Evolutionary conservation across 2,797 vertebrate species (phyloP).

Genomic region (Carduelis carduelis): DNA sequence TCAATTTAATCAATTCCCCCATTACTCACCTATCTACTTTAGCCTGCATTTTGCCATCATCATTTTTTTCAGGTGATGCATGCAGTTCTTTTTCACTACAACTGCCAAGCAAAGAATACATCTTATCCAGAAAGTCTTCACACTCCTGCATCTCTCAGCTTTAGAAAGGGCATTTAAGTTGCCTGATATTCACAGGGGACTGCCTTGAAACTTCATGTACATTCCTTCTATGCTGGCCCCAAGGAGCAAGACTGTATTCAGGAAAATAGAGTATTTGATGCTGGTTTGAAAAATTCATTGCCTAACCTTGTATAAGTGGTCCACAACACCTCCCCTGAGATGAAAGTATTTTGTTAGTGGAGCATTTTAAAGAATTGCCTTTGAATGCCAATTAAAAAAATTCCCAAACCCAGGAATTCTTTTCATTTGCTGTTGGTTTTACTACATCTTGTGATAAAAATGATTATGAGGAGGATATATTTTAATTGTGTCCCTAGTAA

Average conservation of each 20-base stretch:
- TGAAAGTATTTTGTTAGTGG: slow-evolving; percentile 7
- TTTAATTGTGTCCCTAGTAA: background rate
- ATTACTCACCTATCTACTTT: slow-evolving; percentile 9
- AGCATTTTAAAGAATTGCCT: slow-evolving; percentile 36
- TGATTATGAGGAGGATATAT: background rate
- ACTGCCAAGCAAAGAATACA: background rate
- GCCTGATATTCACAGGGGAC: background rate
- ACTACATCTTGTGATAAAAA: slow-evolving; percentile 12
- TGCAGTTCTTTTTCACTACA: background rate
- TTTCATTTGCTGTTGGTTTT: slow-evolving; percentile 9
- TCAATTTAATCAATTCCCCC: background rate
- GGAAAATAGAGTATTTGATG: slow-evolving; percentile 36
- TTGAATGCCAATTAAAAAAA: background rate
- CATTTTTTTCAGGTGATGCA: background rate
- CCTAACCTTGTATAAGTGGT: slow-evolving; percentile 26
- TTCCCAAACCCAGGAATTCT: background rate
- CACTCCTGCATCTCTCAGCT: background rate
- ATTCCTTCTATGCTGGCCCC: background rate
- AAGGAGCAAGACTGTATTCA: background rate
- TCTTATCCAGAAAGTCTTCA: background rate
- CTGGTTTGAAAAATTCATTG: slow-evolving; percentile 51
- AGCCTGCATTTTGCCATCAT: background rate
- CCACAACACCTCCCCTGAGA: slow-evolving; percentile 15
- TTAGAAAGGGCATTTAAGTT: slow-evolving; percentile 10
- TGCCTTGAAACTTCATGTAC: background rate